These are phyloP conservation scores for Taphrorychus bicolor DNA, from an alignment of 2,888 invertebrate species.

Conservation along the genomic window DNA sequence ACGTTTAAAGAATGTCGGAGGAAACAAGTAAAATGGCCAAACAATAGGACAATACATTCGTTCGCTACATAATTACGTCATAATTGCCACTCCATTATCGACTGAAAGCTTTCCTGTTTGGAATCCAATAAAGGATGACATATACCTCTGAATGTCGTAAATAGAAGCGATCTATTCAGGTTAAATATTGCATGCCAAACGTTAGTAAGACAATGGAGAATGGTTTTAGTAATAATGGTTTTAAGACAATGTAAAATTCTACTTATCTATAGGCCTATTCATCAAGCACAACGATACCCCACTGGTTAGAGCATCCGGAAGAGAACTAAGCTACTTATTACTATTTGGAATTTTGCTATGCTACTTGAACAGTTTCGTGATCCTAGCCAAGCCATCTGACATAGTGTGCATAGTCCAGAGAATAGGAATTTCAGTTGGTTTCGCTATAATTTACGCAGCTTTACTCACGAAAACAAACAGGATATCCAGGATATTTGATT, in stretches of 20 bases:
- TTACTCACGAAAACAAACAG: constrained; percentile 72
- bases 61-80: constrained; percentile 10
- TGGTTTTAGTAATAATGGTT: too few species aligned
- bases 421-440: constrained; percentile 71
- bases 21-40: background rate
- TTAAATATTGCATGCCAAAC: background rate
- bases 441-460: constrained; percentile 70
- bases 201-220: background rate
- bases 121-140: constrained; percentile 15
- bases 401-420: constrained; percentile 68
- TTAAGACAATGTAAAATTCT: too few species aligned
- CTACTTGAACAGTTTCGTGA: constrained; percentile 69
- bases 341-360: constrained; percentile 69
- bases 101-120: constrained; percentile 13
- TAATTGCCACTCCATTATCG: constrained; percentile 16
- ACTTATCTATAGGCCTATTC: constrained; percentile 59
- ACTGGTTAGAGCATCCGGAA: constrained; percentile 68
- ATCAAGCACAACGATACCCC: constrained; percentile 71
- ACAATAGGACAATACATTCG: constrained; percentile 6
- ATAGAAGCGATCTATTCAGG: background rate
- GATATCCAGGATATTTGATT: constrained; percentile 69
- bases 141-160: constrained; percentile 5
- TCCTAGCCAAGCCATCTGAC: constrained; percentile 66
- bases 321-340: constrained; percentile 70
- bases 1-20: background rate